A percentile compares a stretch with the other conserved stretches of the same genome.
These are phyloP conservation scores for Catagonus wagneri DNA, from an alignment of 2,113 vertebrate genomes.

Conservation along the genomic window DNA sequence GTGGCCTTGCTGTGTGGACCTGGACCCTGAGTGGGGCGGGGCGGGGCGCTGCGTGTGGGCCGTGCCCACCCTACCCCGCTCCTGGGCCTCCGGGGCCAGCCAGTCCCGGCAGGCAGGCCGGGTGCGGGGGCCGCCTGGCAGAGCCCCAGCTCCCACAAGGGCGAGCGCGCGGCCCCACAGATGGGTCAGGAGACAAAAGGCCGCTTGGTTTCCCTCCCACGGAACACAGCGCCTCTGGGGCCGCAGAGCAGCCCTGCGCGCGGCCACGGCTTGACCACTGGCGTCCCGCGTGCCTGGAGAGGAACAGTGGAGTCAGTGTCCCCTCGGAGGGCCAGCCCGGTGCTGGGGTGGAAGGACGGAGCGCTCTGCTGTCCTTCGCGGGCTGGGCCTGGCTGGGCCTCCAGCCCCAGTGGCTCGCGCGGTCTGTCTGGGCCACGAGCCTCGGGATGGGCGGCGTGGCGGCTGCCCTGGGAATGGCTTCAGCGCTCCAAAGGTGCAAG, in stretches of 20 bases:
- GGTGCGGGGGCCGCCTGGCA: neutral
- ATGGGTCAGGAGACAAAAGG: neutral
- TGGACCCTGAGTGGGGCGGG: neutral
- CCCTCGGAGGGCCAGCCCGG: neutral
- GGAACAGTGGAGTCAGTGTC: rapidly evolving
- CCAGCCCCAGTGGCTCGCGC: too few species aligned
- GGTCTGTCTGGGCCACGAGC: neutral
- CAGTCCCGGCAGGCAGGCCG: rapidly evolving
- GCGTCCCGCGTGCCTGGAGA: neutral
- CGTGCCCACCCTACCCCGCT: neutral
- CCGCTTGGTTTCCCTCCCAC: neutral
- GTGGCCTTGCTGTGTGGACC: rapidly evolving
- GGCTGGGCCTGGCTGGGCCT: rapidly evolving
- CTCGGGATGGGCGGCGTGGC: neutral
- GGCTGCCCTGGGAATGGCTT: neutral
- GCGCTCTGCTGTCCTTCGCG: neutral
- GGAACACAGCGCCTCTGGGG: neutral
- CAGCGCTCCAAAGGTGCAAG: rapidly evolving
- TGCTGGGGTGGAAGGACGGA: rapidly evolving
- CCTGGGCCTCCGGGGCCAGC: neutral
- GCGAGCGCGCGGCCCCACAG: rapidly evolving
- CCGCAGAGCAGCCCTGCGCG: neutral
- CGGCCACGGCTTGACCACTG: neutral
- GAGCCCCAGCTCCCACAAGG: neutral
- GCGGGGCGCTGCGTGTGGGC: neutral